Conservation (phyloP, 1,140 invertebrate genomes). For the Teleopsis dalmanni region DNA sequence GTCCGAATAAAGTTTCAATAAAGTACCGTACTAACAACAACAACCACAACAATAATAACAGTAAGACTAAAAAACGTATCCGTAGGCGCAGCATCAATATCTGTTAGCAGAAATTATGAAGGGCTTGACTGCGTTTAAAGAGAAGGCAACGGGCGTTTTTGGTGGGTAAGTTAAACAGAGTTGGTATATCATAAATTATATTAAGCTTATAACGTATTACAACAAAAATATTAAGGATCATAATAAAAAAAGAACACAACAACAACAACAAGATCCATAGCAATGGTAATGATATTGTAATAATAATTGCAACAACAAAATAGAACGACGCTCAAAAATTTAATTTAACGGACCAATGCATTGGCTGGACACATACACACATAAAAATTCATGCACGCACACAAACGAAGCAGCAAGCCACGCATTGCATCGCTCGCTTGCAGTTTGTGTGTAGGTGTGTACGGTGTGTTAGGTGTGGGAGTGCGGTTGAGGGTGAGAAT, state of each 20-base stretch:
- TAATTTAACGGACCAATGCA: constrained; percentile 43
- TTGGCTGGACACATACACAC: constrained; percentile 1
- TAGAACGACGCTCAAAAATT: constrained; percentile 19
- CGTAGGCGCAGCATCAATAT: background rate
- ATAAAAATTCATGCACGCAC: no score
- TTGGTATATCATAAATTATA: no score
- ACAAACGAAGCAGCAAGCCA: no score
- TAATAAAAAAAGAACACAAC: no score
- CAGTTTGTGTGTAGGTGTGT: no score
- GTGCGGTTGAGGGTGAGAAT: no score
- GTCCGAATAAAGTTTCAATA: no score
- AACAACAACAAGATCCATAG: no score
- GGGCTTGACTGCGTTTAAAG: constrained; percentile 42
- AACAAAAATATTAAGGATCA: no score
- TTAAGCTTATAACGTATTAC: no score
- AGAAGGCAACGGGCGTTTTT: constrained; percentile 39
- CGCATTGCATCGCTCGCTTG: no score
- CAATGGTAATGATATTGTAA: background rate
- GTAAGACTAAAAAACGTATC: background rate
- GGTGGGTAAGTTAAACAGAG: constrained; percentile 42
- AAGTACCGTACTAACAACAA: constrained; percentile 1
- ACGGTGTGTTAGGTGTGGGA: no score
- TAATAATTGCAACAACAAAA: background rate
- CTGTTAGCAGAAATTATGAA: constrained; percentile 21
- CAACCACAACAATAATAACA: constrained; percentile 4